These are phyloP conservation scores for Stigmatopora nigra DNA, from an alignment of 2,113 vertebrate species.

Conservation along the genomic window DNA sequence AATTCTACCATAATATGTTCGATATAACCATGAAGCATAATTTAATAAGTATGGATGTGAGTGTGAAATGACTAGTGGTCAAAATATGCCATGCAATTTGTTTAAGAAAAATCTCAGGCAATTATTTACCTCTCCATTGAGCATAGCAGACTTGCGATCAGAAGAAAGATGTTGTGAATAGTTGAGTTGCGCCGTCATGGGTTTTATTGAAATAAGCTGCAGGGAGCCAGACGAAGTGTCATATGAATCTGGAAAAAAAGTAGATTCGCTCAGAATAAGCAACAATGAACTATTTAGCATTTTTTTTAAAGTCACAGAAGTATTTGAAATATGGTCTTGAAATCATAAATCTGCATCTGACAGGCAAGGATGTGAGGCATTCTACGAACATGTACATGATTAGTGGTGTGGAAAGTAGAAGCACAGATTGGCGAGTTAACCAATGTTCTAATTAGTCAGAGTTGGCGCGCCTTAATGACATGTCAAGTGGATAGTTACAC, in stretches of 20 bases:
- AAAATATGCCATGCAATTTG: background rate
- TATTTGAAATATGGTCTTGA: background rate
- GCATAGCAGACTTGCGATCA: conserved; percentile 79
- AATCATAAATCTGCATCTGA: background rate
- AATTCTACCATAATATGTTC: too few species aligned
- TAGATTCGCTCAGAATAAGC: conserved; percentile 42
- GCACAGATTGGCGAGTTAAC: background rate
- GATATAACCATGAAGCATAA: too few species aligned
- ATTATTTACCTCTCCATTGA: conserved; percentile 85
- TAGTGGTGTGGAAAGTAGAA: background rate
- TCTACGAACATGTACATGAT: background rate
- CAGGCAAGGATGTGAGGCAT: background rate
- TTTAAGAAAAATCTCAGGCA: background rate
- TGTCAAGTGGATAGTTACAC: conserved; percentile 12
- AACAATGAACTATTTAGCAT: conserved; percentile 39
- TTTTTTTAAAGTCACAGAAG: conserved; percentile 28
- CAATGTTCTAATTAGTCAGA: background rate
- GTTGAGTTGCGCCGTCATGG: conserved; percentile 70
- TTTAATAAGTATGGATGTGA: background rate
- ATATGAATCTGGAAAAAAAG: conserved; percentile 76
- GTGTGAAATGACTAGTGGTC: background rate
- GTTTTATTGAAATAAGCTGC: conserved; percentile 91
- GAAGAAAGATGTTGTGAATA: conserved; percentile 75
- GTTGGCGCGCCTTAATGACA: background rate
- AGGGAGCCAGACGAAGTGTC: conserved; percentile 93